A percentile compares a stretch with the other conserved stretches of the same genome.
Conservation (phyloP, 2,797 vertebrate genomes). For the Amblyopsis hoosieri region DNA sequence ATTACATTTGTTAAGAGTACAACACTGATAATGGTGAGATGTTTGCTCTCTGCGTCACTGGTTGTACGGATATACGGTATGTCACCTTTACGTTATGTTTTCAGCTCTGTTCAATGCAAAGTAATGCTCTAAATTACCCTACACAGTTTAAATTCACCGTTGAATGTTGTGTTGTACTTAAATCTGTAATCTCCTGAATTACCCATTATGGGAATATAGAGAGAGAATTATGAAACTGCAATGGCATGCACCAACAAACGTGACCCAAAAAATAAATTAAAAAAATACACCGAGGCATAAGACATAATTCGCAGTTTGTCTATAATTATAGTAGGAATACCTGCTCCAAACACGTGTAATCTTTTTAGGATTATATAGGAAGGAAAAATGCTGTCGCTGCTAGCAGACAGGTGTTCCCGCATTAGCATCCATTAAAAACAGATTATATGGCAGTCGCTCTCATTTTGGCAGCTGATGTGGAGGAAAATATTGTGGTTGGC, state of each 20-base stretch:
- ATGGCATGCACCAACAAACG: not conserved
- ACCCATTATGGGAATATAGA: constrained; percentile 6
- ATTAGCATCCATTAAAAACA: constrained; percentile 82
- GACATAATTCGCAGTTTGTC: constrained; percentile 66
- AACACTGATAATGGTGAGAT: too few species aligned
- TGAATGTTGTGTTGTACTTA: constrained; percentile 16
- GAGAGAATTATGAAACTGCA: constrained; percentile 14
- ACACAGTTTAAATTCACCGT: constrained; percentile 16
- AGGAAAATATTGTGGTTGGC: constrained; percentile 56
- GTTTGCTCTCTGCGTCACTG: too few species aligned
- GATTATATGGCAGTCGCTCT: constrained; percentile 72
- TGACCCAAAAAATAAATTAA: constrained; percentile 53
- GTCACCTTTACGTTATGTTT: too few species aligned
- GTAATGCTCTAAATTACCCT: not conserved
- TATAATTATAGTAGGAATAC: constrained; percentile 90
- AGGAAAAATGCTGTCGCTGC: constrained; percentile 81
- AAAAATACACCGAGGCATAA: constrained; percentile 74
- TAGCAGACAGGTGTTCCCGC: constrained; percentile 90
- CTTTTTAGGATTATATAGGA: constrained; percentile 89
- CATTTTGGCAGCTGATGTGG: constrained; percentile 55
- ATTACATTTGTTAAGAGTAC: too few species aligned
- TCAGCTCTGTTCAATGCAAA: too few species aligned
- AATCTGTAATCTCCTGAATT: constrained; percentile 10
- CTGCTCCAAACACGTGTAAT: constrained; percentile 95
- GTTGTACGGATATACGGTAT: too few species aligned